Conservation (phyloP, 2,797 vertebrate genomes). For the Sebastes miniatus region DNA sequence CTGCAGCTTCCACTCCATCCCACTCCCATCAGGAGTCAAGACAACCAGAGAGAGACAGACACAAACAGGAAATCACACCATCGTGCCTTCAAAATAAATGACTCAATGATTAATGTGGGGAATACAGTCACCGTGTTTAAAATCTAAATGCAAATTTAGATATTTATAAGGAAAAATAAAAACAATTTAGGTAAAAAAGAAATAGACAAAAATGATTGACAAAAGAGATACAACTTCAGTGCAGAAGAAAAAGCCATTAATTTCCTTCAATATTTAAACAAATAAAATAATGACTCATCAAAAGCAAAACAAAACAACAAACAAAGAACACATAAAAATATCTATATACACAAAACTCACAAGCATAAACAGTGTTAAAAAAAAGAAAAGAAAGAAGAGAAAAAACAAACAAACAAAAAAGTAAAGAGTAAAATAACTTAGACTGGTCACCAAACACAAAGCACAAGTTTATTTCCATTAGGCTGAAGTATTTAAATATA, state of each 20-base stretch:
- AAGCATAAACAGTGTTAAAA: too few relatives aligned
- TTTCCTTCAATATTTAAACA: too few relatives aligned
- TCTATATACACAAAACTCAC: too few relatives aligned
- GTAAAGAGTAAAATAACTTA: background rate
- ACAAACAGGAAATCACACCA: slow-evolving; percentile 14
- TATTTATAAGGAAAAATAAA: background rate
- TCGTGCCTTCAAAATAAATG: slow-evolving; percentile 51
- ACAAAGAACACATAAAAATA: too few relatives aligned
- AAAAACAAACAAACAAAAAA: too few relatives aligned
- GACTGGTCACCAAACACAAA: background rate
- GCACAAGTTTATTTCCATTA: background rate
- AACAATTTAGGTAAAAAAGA: background rate
- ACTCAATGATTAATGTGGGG: background rate
- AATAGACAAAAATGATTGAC: fast-evolving
- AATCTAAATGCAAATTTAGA: background rate
- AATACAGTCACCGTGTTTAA: background rate
- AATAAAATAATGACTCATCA: too few relatives aligned
- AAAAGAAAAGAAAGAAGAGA: too few relatives aligned
- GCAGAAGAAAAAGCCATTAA: background rate
- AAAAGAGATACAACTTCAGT: background rate
- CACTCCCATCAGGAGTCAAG: slow-evolving; percentile 28
- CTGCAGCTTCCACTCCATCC: slow-evolving; percentile 53
- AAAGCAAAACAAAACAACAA: too few relatives aligned
- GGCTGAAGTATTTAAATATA: background rate
- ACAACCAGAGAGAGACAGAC: background rate